Base-by-base conservation (phyloP, 1,140 invertebrate species). In the Drosophila dunni region DNA sequence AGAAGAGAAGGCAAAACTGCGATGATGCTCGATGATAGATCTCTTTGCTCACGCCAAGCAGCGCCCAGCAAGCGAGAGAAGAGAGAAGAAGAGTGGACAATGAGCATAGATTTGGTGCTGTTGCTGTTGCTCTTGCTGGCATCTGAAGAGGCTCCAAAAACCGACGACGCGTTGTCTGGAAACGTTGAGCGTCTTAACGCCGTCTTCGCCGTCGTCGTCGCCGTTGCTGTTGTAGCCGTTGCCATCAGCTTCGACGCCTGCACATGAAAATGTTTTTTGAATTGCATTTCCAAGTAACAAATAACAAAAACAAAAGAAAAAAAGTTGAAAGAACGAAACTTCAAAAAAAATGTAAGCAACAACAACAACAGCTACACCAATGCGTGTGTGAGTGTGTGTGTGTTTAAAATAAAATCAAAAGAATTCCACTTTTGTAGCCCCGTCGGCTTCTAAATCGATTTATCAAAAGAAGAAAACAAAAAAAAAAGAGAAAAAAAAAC, bases 391-490 rank as follows among this genome's bases (percentile, higher is more conserved):
- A 36, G 63, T 38, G 56, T 48, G 56, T 66, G 50, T 50, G 24
- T 51, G 29, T 75, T 75, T 75, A 66, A 78, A 78, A 75, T 78
- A 83, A 86, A 86, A 88, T 86, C 84, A 86, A 86, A 86, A 88
- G 83, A 86, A 86, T 86, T 86, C 83, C 84, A 88, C 79, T 88
- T 88, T 89, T 79, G 81, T 88, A 78, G 75, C 73, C 79, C 83
- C 84, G 79, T 86, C 83, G 83, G 83, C 83, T 86, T 83, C 84
- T 88, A 86, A 86, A 86, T 86, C 83, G 84, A 88, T 88, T 88
- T 88, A 88, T 88, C 83, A 86, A 88, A 86, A 75, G 71, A 45
- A 71, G 65, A 57, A 74, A 69, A 69, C 69, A 56, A 61, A 74
- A 73, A 75, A 81, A 64, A 45, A 45, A 45, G 24, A 44, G 24